Evolutionary conservation across 2,797 vertebrate genomes (phyloP).

Genomic region (Periophthalmus magnuspinnatus): DNA sequence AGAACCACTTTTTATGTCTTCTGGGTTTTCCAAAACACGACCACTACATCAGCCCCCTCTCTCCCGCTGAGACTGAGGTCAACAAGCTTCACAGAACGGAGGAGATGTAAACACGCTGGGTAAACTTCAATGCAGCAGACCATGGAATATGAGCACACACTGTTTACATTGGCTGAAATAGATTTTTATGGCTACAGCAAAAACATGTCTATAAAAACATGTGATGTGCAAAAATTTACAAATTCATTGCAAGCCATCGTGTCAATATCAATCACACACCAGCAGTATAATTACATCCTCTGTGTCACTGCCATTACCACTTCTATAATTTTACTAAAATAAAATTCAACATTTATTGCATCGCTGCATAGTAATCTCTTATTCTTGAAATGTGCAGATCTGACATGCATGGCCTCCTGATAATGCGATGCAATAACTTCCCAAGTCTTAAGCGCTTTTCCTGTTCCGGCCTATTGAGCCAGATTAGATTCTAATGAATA

Average conservation of each 20-base stretch:
- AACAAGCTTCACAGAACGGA: background rate
- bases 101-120: slow-evolving; percentile 1
- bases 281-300: background rate
- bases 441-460: slow-evolving; percentile 23
- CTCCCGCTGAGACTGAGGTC: background rate
- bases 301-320: background rate
- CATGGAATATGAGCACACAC: background rate
- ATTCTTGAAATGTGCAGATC: slow-evolving; percentile 15
- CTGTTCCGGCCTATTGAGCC: slow-evolving; percentile 30
- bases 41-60: no score
- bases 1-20: background rate
- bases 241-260: background rate
- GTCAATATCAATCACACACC: background rate
- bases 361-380: background rate
- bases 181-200: background rate
- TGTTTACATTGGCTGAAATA: background rate
- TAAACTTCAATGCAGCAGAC: background rate
- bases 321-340: slow-evolving; percentile 1
- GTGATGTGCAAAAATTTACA: background rate
- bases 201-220: background rate
- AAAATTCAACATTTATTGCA: slow-evolving; percentile 3
- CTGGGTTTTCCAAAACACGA: background rate
- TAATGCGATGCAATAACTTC: slow-evolving; percentile 37
- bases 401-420: slow-evolving; percentile 13
- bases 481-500: slow-evolving; percentile 41